Conservation (phyloP, 2,888 invertebrate species). For the Prosapia bicincta region DNA sequence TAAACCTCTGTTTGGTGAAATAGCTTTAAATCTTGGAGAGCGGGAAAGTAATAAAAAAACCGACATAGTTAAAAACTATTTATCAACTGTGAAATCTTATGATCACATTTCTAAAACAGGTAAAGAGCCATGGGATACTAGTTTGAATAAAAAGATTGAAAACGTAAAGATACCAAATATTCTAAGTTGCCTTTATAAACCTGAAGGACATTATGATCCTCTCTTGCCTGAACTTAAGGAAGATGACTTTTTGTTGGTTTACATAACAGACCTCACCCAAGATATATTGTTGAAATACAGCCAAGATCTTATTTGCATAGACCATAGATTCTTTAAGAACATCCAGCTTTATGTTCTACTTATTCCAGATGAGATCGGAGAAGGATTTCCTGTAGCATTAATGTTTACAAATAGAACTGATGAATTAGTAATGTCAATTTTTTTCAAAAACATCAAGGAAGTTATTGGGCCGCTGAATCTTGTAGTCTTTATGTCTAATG, state of each 20-base stretch:
- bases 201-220: not conserved
- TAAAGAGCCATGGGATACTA: too few species aligned
- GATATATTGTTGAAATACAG: slow-evolving; percentile 37
- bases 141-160: slow-evolving; percentile 22
- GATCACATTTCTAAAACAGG: too few species aligned
- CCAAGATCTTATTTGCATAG: slow-evolving; percentile 37
- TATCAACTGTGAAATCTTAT: too few species aligned
- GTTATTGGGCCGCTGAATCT: slow-evolving; percentile 29
- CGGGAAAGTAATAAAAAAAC: too few species aligned
- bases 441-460: slow-evolving; percentile 31
- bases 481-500: slow-evolving; percentile 40
- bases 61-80: too few species aligned
- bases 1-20: too few species aligned
- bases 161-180: slow-evolving; percentile 5
- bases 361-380: slow-evolving; percentile 36
- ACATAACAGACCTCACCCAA: slow-evolving; percentile 38
- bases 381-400: slow-evolving; percentile 36
- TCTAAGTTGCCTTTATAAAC: slow-evolving; percentile 5
- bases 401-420: slow-evolving; percentile 34
- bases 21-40: too few species aligned
- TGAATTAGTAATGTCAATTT: slow-evolving; percentile 26
- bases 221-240: slow-evolving; percentile 10
- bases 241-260: slow-evolving; percentile 40
- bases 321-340: slow-evolving; percentile 38
- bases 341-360: slow-evolving; percentile 37